Percentiles rank a stretch among this genome's conserved stretches.
Conservation (phyloP, 2,113 vertebrate genomes). For the Otis tarda region DNA sequence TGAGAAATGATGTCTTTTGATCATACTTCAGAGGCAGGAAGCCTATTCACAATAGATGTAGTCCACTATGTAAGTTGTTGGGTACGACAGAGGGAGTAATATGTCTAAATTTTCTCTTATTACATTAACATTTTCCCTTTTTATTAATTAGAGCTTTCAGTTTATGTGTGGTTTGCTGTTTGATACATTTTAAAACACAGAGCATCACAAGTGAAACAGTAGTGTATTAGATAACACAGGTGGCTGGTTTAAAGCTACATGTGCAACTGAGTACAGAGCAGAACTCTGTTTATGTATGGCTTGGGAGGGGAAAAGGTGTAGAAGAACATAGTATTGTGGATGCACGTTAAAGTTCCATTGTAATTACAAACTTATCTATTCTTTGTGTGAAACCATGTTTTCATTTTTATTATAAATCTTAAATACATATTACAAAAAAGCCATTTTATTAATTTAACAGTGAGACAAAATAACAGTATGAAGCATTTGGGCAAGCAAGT, state of each 20-base stretch:
- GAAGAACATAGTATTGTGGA: slow-evolving; percentile 32
- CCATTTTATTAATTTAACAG: slow-evolving; percentile 13
- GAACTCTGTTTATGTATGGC: background rate
- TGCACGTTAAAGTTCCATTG: slow-evolving; percentile 51
- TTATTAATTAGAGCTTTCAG: background rate
- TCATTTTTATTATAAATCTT: slow-evolving; percentile 64
- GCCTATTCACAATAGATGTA: background rate
- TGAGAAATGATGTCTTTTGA: background rate
- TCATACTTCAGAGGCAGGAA: background rate
- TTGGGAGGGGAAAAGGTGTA: background rate
- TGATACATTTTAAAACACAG: background rate
- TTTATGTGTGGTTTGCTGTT: slow-evolving; percentile 3
- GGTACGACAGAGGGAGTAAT: background rate
- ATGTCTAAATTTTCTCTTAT: background rate
- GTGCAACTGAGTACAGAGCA: background rate
- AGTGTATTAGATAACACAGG: background rate
- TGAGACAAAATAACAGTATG: slow-evolving; percentile 32
- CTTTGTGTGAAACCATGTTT: slow-evolving; percentile 65
- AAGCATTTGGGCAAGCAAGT: slow-evolving; percentile 10
- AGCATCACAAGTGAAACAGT: slow-evolving; percentile 6
- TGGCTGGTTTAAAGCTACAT: background rate
- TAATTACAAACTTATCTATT: slow-evolving; percentile 34
- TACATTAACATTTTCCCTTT: background rate
- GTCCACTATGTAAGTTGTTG: background rate
- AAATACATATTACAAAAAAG: slow-evolving; percentile 58